Percentiles rank a stretch among this genome's conserved stretches.
Conservation (phyloP, 1,140 invertebrate species). For the Drosophila parvula region DNA sequence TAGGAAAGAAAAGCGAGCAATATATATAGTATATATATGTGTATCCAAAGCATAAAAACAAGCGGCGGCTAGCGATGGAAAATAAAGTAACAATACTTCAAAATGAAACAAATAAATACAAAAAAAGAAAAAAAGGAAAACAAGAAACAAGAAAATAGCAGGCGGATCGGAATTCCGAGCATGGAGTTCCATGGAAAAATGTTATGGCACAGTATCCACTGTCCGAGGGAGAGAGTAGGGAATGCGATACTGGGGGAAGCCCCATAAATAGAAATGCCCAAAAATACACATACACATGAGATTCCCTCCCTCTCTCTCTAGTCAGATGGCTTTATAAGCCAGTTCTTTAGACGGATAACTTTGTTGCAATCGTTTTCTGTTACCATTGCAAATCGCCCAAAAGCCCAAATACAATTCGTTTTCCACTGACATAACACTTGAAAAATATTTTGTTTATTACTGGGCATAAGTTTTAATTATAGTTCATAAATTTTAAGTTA, state of each 20-base stretch:
- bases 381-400: background rate
- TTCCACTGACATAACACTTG: no score
- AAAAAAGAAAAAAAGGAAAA: no score
- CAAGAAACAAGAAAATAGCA: slow-evolving; percentile 4
- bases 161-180: slow-evolving; percentile 27
- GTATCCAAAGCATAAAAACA: slow-evolving; percentile 36
- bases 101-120: slow-evolving; percentile 67
- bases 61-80: slow-evolving; percentile 17
- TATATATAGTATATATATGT: no score
- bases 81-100: slow-evolving; percentile 60
- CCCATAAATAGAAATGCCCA: slow-evolving; percentile 16
- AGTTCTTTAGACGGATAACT: background rate
- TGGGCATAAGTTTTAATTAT: background rate
- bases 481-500: background rate
- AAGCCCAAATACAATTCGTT: no score
- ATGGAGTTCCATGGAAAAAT: slow-evolving; percentile 10
- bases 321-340: slow-evolving; percentile 10
- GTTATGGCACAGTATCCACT: background rate
- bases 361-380: slow-evolving; percentile 1
- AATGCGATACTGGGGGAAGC: background rate
- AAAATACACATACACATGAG: background rate
- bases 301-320: background rate
- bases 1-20: slow-evolving; percentile 22
- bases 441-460: background rate
- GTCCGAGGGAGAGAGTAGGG: background rate